Base-by-base conservation (phyloP, 2,113 vertebrate genomes). In the Choloepus hoffmanni region DNA sequence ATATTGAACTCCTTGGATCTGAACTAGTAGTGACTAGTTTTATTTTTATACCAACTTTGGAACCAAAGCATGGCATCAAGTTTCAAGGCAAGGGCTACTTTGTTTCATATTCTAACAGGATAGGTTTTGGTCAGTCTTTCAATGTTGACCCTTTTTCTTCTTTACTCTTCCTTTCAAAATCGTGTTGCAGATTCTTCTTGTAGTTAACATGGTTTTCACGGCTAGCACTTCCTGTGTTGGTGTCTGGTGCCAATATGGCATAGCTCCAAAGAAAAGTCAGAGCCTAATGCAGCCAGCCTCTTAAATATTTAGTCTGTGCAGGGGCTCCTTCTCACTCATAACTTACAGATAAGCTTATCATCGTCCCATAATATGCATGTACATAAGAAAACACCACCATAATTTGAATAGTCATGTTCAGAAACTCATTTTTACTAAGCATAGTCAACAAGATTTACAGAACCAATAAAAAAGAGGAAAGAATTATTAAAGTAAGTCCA, bases 1-100 rank as follows among this genome's bases (percentile, higher is more conserved):
- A 10, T 65, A 58, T 19, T 84, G 78, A 94, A 90, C 68, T 82
- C 92, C 90, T 85, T 90, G 36, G 36, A 90, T 94, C 73, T 48
- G 73, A 94, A 92, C 65, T 89, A 53, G 23, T 19, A 60, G 40
- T 15, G 24, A 78, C 73, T 43, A n/a, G 78, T 91, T 96, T 97
- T 97, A 96, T 97, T 97, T 97, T 96, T 93, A 94, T 63, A 96
- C 65, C 33, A 95, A 24, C 45, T 43, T 77, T 90, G 93, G 96
- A 74, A 83, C 65, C 63, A 30, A 92, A n/a, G 21, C 53, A 83
- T 50, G 33, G 90, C n/a, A 89, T 87, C 23, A 4, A 58, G 84
- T 89, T 97, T 85, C 73, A 92, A 96, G 50, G 60, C 43, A 82
- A 92, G 95, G 43, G 73, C 88, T 81, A 88, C n/a, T 95, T 55